Evolutionary conservation across 2,888 invertebrate species (phyloP), one percentile per base, ranked within the genome.

Genomic region (Acanthosoma haemorrhoidale): DNA sequence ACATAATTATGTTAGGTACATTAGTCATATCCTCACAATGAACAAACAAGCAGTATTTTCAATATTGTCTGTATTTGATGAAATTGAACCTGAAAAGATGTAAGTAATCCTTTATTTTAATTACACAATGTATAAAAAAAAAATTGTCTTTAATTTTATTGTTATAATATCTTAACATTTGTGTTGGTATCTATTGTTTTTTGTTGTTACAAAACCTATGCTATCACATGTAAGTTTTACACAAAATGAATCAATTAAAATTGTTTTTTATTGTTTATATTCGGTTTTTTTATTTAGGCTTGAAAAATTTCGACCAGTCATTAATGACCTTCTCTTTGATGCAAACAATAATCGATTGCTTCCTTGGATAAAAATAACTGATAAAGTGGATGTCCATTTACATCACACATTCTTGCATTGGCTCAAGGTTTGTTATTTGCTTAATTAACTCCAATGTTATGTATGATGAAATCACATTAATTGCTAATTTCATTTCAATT

Each of bases 401-500:
- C 51, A 51, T 25, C 51, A 51, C 51, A 51, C 21, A 25, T 51
- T 51, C 51, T 25, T 51, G n/a, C 51, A 51, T 51, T 51, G 51
- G 51, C 51, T 51, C n/a, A 51, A 51, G 51, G 51, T 43, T 18
- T 18, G 21, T 18, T 51, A 51, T 51, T 25, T 6, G n/a, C n/a
- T n/a, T n/a, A n/a, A n/a, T n/a, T n/a, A n/a, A n/a, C n/a, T n/a
- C n/a, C n/a, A n/a, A n/a, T n/a, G n/a, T n/a, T n/a, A n/a, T n/a
- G n/a, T n/a, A n/a, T n/a, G n/a, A n/a, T n/a, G n/a, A n/a, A n/a
- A n/a, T n/a, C n/a, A n/a, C n/a, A n/a, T n/a, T n/a, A n/a, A n/a
- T n/a, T n/a, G n/a, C n/a, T n/a, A n/a, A n/a, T n/a, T n/a, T n/a
- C n/a, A n/a, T n/a, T n/a, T n/a, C n/a, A n/a, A n/a, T n/a, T n/a